Evolutionary conservation across 2,888 invertebrate genomes (phyloP).

Genomic region (Enchytraeus crypticus): DNA sequence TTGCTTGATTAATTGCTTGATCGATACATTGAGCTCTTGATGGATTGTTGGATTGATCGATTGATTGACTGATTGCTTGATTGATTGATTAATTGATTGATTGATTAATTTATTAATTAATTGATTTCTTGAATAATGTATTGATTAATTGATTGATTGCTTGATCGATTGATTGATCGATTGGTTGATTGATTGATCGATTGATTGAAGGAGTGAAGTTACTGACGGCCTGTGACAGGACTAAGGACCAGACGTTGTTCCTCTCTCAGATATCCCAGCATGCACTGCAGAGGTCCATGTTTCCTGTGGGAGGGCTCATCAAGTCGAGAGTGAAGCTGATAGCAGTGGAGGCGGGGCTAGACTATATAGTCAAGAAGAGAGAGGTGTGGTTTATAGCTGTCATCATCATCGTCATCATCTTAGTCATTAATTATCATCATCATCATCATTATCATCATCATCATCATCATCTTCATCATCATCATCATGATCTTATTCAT

Average conservation of each 20-base stretch:
- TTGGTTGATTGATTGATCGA: background rate
- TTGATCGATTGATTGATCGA: no score
- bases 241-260: conserved; percentile 93
- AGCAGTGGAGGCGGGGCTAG: conserved; percentile 59
- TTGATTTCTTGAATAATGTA: no score
- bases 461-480: background rate
- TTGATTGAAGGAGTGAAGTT: conserved; percentile 58
- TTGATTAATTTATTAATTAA: no score
- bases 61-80: no score
- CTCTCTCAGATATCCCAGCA: conserved; percentile 72
- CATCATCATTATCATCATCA: background rate
- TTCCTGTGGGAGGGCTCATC: conserved; percentile 70
- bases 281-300: conserved; percentile 73
- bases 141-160: no score
- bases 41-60: no score
- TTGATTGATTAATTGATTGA: no score
- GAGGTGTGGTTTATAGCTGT: conserved; percentile 40
- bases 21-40: no score
- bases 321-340: conserved; percentile 73
- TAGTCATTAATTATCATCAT: background rate
- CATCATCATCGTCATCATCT: background rate
- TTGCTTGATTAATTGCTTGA: no score
- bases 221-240: conserved; percentile 62
- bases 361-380: conserved; percentile 41
- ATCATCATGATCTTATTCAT: no score